These are phyloP conservation scores for Halcyon senegalensis DNA, from an alignment of 2,113 vertebrate genomes.

Conservation along the genomic window DNA sequence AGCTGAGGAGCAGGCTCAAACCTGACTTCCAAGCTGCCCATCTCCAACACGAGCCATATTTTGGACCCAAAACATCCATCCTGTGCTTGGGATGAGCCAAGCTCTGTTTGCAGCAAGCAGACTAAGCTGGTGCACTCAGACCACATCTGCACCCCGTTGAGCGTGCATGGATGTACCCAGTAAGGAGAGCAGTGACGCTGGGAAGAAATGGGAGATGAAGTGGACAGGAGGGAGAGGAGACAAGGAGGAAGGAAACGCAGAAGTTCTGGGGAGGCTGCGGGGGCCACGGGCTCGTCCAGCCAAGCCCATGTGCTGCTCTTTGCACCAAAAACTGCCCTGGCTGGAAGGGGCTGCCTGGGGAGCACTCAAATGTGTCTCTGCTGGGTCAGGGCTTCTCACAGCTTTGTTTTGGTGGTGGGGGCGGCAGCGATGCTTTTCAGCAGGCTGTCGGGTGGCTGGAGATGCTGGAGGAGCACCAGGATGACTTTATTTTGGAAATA, in stretches of 20 bases:
- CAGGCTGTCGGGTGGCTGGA: background rate
- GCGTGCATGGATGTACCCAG: accelerated
- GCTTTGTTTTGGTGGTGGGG: conserved; percentile 16
- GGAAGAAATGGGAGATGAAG: background rate
- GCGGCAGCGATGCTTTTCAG: background rate
- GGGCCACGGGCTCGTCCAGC: accelerated
- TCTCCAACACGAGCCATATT: accelerated
- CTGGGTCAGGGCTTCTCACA: conserved; percentile 26
- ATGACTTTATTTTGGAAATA: conserved; percentile 74
- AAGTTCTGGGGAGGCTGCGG: accelerated
- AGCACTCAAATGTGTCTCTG: background rate
- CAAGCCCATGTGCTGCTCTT: background rate
- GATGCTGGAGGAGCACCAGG: conserved; percentile 52
- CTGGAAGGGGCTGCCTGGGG: conserved; percentile 30
- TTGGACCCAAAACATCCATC: background rate
- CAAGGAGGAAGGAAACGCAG: accelerated
- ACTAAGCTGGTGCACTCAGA: background rate
- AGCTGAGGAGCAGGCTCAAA: background rate
- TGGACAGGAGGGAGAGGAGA: background rate
- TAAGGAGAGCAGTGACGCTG: background rate
- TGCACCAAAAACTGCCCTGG: background rate
- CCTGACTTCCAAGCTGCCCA: accelerated
- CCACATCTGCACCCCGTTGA: accelerated
- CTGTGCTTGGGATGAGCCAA: background rate
- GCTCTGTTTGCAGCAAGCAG: background rate